Evolutionary conservation across 30 jellyfish, hydroid and myxozoan genomes (phyloP).

Genomic region (Hydractinia symbiolongicarpus): DNA sequence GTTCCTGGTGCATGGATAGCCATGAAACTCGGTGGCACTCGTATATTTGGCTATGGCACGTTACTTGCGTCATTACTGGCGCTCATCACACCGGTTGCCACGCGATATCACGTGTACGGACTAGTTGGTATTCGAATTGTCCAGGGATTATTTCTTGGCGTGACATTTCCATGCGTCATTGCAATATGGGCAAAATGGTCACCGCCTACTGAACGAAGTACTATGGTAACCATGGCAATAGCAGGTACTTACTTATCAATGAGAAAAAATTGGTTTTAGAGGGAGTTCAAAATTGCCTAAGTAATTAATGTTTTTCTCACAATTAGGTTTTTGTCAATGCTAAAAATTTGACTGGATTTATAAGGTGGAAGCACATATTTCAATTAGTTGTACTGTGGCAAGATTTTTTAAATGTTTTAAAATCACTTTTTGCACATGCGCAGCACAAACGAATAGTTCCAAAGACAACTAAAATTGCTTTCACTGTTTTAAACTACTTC

Average conservation of each 20-base stretch:
- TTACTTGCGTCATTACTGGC: slow-evolving; percentile 75
- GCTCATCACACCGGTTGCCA: slow-evolving; percentile 85
- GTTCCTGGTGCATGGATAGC: slow-evolving; percentile 98
- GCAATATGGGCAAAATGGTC: slow-evolving; percentile 97
- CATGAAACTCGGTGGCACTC: slow-evolving; percentile 87
- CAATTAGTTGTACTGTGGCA: too few relatives aligned
- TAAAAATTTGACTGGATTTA: neutral
- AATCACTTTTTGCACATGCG: neutral
- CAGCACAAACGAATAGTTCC: too few relatives aligned
- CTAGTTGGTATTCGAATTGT: slow-evolving; percentile 57
- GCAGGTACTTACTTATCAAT: slow-evolving; percentile 40
- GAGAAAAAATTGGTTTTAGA: neutral
- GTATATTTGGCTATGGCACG: slow-evolving; percentile 91
- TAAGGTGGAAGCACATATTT: too few relatives aligned
- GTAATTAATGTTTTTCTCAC: neutral
- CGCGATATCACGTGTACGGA: slow-evolving; percentile 92
- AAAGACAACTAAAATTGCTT: too few relatives aligned
- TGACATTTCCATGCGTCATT: slow-evolving; percentile 82
- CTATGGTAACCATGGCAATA: slow-evolving; percentile 84
- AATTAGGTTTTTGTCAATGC: too few relatives aligned
- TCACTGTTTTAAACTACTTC: too few relatives aligned
- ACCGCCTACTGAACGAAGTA: slow-evolving; percentile 89
- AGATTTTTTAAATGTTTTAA: neutral
- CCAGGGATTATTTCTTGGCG: slow-evolving; percentile 87
- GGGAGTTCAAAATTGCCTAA: neutral